These are phyloP conservation scores for Oryzias curvinotus DNA, from an alignment of 2,113 vertebrate genomes.

Conservation along the genomic window DNA sequence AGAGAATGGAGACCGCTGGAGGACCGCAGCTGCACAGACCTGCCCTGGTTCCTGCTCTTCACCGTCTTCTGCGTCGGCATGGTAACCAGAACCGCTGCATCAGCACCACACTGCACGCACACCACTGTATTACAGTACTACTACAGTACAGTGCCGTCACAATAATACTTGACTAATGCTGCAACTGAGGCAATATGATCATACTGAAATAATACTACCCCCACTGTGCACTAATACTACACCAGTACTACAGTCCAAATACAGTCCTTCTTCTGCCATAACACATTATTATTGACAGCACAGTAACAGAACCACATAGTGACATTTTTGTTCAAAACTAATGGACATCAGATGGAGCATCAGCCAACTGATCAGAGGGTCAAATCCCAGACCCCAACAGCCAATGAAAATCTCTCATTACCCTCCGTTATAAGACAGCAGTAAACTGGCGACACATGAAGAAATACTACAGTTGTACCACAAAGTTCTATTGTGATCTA, in stretches of 20 bases:
- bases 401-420: too few species aligned
- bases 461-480: too few species aligned
- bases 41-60: conserved; percentile 95
- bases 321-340: too few species aligned
- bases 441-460: too few species aligned
- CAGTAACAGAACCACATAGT: not conserved
- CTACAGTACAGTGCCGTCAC: not conserved
- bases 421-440: too few species aligned
- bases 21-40: conserved; percentile 96
- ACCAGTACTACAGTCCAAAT: not conserved
- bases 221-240: not conserved
- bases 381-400: too few species aligned
- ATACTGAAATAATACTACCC: not conserved
- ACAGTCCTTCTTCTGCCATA: not conserved
- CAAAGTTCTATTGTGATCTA: too few species aligned
- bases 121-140: not conserved
- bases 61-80: conserved; percentile 93
- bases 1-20: conserved; percentile 97
- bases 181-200: not conserved
- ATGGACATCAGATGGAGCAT: too few species aligned
- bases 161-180: not conserved
- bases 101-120: conserved; percentile 5
- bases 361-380: too few species aligned
- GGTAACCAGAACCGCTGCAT: conserved; percentile 76
- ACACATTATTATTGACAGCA: not conserved